Percentiles rank a stretch among this genome's conserved stretches.
These are phyloP conservation scores for Prolemur simus DNA, from an alignment of 2,113 vertebrate species.

Conservation along the genomic window DNA sequence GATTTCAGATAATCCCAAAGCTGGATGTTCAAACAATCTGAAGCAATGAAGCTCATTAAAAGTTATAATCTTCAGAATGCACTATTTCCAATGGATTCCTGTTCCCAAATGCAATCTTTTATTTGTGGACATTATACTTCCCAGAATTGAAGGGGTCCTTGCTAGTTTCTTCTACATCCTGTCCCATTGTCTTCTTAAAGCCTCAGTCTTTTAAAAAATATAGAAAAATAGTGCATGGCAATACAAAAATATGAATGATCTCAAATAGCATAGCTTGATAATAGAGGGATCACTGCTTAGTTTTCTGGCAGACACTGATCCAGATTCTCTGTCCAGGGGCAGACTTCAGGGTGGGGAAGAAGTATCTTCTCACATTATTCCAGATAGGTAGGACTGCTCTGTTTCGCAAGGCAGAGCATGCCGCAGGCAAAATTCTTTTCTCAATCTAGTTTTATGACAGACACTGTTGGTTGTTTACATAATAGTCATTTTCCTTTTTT, in stretches of 20 bases:
- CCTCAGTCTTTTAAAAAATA: neutral
- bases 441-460: neutral
- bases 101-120: neutral
- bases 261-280: neutral
- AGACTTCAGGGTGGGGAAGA: neutral
- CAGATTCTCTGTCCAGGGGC: neutral
- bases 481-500: neutral
- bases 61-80: neutral
- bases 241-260: neutral
- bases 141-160: neutral
- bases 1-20: neutral
- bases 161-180: neutral
- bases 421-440: neutral
- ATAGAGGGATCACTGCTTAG: neutral
- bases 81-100: neutral
- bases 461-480: neutral
- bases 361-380: neutral
- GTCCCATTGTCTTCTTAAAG: neutral
- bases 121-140: neutral
- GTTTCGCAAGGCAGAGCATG: neutral
- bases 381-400: neutral
- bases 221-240: neutral
- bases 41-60: neutral
- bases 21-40: neutral
- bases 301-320: neutral